Conservation (phyloP, 1,140 invertebrate genomes). For the Stenopsyche tienmushanensis region DNA sequence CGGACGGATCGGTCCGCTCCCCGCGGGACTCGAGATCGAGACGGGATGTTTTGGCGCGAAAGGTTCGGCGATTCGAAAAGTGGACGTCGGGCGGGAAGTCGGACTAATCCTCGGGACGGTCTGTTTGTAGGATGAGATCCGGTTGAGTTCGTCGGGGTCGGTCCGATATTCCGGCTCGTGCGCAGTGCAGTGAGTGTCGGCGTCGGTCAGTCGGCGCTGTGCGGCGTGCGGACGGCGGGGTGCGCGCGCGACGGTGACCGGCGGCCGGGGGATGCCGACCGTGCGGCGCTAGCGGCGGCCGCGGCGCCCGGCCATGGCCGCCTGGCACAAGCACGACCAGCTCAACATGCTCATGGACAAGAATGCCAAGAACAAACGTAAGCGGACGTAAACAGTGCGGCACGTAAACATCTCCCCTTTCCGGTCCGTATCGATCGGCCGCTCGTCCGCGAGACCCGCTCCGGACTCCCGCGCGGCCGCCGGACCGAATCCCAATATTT, state of each 20-base stretch:
- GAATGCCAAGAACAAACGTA: conserved; percentile 68
- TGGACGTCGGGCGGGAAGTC: no score
- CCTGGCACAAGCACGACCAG: conserved; percentile 73
- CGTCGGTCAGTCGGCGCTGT: conserved; percentile 45
- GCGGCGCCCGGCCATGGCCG: conserved; percentile 61
- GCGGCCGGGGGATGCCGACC: conserved; percentile 46
- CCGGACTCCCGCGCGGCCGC: neutral
- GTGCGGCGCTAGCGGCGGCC: conserved; percentile 47
- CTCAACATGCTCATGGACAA: conserved; percentile 70
- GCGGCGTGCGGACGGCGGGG: conserved; percentile 57
- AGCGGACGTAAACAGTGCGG: conserved; percentile 42
- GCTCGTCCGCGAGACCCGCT: neutral
- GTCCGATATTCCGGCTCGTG: conserved; percentile 46
- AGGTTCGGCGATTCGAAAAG: no score
- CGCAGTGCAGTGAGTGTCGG: no score
- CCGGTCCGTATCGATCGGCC: neutral
- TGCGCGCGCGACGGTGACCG: conserved; percentile 18
- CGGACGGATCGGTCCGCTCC: neutral
- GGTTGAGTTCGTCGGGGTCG: conserved; percentile 42
- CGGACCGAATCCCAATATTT: no score
- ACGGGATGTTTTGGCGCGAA: no score
- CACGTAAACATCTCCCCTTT: neutral
- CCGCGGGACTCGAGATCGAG: no score
- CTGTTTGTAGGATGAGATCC: neutral
- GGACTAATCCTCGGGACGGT: no score